Base-by-base conservation (phyloP, 2,888 invertebrate genomes). In the Athalia rosae region DNA sequence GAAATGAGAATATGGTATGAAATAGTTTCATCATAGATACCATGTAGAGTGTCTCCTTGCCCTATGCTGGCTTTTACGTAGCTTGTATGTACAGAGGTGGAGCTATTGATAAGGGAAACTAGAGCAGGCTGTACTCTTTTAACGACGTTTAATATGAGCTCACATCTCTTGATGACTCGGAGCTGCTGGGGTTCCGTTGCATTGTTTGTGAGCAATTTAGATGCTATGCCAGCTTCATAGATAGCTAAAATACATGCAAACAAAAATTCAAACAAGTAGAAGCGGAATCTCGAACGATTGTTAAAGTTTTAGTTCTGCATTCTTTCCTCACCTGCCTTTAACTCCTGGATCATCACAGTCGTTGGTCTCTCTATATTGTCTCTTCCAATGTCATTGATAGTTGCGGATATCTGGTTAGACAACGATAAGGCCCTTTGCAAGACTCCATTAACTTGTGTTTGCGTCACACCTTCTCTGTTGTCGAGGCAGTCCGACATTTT, bases 131-230 rank as follows among this genome's bases (percentile, higher is more conserved):
- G 87, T 45, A 90, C 81, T 79, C 86, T 82, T 81, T 87, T 87
- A 0, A 89, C 84, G 0, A 89, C 89, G 76, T 87, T 87, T 1
- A 88, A 76, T 78, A 90, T 82, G 43, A 89, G 79, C 81, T 89
- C 89, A 77, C 89, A 90, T 7, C 89, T 83, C 80, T 88, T 89
- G 45, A 90, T 89, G 0, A 90, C 88, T 45, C 89, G 80, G 48
- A 90, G 80, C 79, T 89, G 89, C 76, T 88, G 88, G 4, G 89
- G 86, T 76, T 87, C 87, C 9, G 89, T 87, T 8, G 87, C 84
- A 74, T 86, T 88, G 45, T 86, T 85, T 4, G 80, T 76, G 6
- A 88, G 79, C 8, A 89, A 81, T 74, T 89, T 88, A 1, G 89
- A 84, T 3, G 89, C 88, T 66, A 83, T 82, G 67, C 87, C 85